Conservation (phyloP, 2,797 vertebrate species). For the Onychomys torridus region DNA sequence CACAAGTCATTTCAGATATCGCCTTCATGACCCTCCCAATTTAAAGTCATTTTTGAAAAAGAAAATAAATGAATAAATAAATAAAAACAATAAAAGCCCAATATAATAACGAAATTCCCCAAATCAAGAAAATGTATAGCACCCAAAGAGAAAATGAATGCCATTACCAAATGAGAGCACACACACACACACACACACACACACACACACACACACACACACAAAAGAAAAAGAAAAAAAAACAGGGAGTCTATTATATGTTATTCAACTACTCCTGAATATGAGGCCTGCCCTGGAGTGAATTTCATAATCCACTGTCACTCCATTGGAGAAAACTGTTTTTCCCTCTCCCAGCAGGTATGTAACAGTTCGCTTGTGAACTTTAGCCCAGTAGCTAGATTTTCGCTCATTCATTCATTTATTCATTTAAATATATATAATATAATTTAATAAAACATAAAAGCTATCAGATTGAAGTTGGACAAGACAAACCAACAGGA, state of each 20-base stretch:
- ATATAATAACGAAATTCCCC: not conserved
- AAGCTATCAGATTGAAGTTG: not conserved
- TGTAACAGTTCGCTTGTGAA: not conserved
- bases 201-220: too few relatives aligned
- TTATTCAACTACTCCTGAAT: not conserved
- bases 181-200: not conserved
- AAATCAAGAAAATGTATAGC: not conserved
- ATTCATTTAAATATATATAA: not conserved
- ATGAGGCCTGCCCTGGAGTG: not conserved
- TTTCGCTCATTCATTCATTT: not conserved
- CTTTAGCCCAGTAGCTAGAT: not conserved
- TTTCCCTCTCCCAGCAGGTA: not conserved
- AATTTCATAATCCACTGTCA: not conserved
- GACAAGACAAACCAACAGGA: not conserved
- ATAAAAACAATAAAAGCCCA: too few relatives aligned
- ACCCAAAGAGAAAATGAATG: not conserved
- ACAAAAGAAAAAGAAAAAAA: too few relatives aligned
- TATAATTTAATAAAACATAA: not conserved
- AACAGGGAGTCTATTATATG: not conserved
- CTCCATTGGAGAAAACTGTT: not conserved
- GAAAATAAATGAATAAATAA: too few relatives aligned
- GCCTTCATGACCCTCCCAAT: too few relatives aligned
- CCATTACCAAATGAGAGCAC: not conserved
- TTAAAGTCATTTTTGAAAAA: not conserved
- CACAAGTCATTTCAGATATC: not conserved